Evolutionary conservation across 2,113 vertebrate genomes (phyloP).

Genomic region (Tympanuchus pallidicinctus): DNA sequence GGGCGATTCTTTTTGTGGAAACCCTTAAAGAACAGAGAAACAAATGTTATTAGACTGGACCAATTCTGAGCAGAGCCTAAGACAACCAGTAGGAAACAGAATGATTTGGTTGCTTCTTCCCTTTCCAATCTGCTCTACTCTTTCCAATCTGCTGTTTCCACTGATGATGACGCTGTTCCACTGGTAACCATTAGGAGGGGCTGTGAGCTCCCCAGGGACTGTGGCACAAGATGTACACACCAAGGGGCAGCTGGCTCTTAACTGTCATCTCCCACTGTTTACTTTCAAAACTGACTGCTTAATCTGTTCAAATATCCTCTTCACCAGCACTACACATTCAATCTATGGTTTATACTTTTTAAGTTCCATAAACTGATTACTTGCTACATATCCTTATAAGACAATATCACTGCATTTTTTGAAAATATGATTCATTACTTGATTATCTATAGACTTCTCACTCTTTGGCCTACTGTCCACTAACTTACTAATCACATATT

Average conservation of each 20-base stretch:
- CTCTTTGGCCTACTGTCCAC: neutral
- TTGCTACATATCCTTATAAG: neutral
- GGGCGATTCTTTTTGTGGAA: neutral
- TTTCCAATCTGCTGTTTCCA: neutral
- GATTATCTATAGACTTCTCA: neutral
- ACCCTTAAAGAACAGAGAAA: neutral
- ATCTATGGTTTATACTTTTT: neutral
- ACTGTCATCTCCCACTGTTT: neutral
- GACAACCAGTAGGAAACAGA: neutral
- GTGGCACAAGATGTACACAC: neutral
- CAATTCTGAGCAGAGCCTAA: neutral
- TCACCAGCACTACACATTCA: neutral
- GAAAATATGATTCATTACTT: neutral
- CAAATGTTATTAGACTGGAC: neutral
- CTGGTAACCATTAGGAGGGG: neutral
- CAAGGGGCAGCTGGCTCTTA: neutral
- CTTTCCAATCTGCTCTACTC: neutral
- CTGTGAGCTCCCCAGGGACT: neutral
- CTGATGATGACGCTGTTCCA: rapidly evolving
- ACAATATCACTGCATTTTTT: neutral
- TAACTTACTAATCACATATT: neutral
- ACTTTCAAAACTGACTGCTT: neutral
- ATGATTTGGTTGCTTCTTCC: neutral
- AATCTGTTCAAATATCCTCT: neutral
- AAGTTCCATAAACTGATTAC: neutral